A percentile compares a stretch with the other conserved stretches of the same genome.
phyloP scores from a whole-genome alignment of 2,113 vertebrate genomes.

The Panthera uncia region DNA sequence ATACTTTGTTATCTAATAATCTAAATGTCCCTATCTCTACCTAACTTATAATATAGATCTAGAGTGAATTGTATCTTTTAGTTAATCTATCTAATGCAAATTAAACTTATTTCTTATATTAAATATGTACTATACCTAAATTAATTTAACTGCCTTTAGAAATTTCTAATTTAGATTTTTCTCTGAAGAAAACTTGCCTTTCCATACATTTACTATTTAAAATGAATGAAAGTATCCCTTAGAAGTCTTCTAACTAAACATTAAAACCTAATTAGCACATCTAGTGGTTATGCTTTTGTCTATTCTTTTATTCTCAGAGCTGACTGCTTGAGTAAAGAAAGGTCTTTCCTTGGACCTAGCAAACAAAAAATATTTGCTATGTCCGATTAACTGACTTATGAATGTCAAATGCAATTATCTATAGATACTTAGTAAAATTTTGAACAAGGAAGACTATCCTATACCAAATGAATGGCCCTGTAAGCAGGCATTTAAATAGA shows the following conservation, averaged over 20 bases:
- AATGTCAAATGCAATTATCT: constrained; percentile 74
- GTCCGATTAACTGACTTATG: constrained; percentile 66
- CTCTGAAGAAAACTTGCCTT: background rate
- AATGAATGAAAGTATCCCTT: constrained; percentile 19
- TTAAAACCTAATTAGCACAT: background rate
- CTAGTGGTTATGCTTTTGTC: background rate
- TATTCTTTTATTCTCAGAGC: constrained; percentile 2
- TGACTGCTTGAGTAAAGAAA: background rate
- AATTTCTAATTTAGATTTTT: constrained; percentile 49
- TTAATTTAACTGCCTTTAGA: constrained; percentile 21
- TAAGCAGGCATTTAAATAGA: constrained; percentile 38
- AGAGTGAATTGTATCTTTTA: background rate
- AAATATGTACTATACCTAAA: constrained; percentile 9
- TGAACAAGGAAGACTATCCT: constrained; percentile 39
- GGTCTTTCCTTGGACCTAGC: background rate
- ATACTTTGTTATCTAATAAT: background rate
- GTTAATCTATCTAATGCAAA: background rate
- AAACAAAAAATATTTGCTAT: constrained; percentile 51
- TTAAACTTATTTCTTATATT: constrained; percentile 14
- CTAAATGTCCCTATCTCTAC: background rate
- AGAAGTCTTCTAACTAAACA: background rate
- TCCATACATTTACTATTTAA: constrained; percentile 11
- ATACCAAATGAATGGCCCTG: constrained; percentile 26
- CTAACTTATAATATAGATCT: background rate
- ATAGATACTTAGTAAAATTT: constrained; percentile 65